phyloP scores from a whole-genome alignment of 2,888 invertebrate genomes.

The Danaus chrysippus region DNA sequence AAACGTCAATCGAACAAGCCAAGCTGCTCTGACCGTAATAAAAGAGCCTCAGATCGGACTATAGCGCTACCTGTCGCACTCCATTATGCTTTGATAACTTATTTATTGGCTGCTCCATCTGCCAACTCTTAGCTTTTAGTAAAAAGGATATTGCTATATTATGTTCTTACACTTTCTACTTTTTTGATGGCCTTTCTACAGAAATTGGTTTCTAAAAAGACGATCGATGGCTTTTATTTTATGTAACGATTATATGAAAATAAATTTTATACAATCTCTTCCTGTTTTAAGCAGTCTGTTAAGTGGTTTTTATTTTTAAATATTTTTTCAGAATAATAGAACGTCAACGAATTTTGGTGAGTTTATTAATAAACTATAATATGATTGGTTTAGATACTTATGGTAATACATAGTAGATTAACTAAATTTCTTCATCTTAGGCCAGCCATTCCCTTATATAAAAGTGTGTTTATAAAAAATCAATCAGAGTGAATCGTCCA shows the following conservation, averaged over 20 bases:
- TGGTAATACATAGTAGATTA: neutral
- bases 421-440: neutral
- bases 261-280: too few relatives aligned
- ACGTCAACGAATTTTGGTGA: too few relatives aligned
- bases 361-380: too few relatives aligned
- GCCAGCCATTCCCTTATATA: neutral
- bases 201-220: neutral
- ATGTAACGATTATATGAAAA: neutral
- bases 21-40: slow-evolving; percentile 18
- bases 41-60: slow-evolving; percentile 17
- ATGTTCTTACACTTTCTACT: slow-evolving; percentile 5
- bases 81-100: slow-evolving; percentile 28
- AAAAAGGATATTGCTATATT: slow-evolving; percentile 7
- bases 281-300: too few relatives aligned
- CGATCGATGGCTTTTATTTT: neutral
- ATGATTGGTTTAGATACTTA: slow-evolving; percentile 2
- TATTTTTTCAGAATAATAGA: too few relatives aligned
- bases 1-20: slow-evolving; percentile 14
- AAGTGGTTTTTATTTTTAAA: too few relatives aligned
- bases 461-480: neutral
- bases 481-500: too few relatives aligned
- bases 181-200: neutral
- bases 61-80: slow-evolving; percentile 27
- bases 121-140: slow-evolving; percentile 12
- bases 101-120: slow-evolving; percentile 23